Conservation (phyloP, 2,888 invertebrate species). For the Drosophila cognata region DNA sequence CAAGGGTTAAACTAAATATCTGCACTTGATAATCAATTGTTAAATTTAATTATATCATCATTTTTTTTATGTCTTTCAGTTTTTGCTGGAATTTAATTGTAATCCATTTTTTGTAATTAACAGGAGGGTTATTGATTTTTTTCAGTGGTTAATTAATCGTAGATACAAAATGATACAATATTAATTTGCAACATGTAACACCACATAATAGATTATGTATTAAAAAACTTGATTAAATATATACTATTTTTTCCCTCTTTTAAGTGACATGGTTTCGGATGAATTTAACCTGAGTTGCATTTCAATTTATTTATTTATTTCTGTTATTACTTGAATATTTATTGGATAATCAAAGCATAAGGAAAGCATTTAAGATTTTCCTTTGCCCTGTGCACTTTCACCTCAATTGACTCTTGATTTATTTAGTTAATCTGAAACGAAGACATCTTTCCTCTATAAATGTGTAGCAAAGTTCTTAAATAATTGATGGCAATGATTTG, state of each 20-base stretch:
- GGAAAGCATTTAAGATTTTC: background rate
- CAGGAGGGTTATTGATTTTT: background rate
- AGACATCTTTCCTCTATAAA: background rate
- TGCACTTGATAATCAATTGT: background rate
- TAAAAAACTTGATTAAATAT: background rate
- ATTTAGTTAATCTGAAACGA: background rate
- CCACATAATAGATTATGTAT: background rate
- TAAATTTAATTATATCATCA: background rate
- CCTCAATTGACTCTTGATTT: slow-evolving; percentile 2
- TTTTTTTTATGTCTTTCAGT: no score
- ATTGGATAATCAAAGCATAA: background rate
- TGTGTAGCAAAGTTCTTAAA: background rate
- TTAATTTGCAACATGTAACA: background rate
- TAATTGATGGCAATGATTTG: background rate
- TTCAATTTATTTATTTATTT: background rate
- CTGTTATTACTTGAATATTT: background rate
- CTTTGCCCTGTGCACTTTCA: background rate
- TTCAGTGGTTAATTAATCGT: background rate
- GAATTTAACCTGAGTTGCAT: background rate
- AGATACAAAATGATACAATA: background rate
- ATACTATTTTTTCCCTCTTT: background rate
- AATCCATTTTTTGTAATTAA: background rate
- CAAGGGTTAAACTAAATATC: background rate
- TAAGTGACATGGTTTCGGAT: background rate
- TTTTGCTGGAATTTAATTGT: background rate